These are phyloP conservation scores for Mystacornis crossleyi DNA, from an alignment of 2,113 vertebrate genomes.

Conservation along the genomic window DNA sequence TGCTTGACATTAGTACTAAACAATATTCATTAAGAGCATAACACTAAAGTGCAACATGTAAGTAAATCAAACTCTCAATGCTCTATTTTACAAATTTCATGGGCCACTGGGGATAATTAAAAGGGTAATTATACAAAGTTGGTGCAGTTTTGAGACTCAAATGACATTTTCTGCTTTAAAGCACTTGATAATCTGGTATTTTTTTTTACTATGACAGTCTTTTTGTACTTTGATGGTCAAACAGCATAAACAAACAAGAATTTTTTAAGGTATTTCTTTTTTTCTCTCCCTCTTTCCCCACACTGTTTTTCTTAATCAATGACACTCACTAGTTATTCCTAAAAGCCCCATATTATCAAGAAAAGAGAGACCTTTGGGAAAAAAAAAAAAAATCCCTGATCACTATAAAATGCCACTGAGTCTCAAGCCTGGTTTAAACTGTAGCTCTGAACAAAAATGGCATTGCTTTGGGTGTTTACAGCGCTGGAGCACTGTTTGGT, in stretches of 20 bases:
- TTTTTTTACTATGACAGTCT: conserved; percentile 64
- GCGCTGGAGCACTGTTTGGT: conserved; percentile 75
- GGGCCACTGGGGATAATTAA: conserved; percentile 87
- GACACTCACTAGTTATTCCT: conserved; percentile 30
- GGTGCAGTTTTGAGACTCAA: conserved; percentile 83
- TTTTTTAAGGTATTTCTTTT: conserved; percentile 47
- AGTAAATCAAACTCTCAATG: conserved; percentile 83
- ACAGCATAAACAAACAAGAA: conserved; percentile 72
- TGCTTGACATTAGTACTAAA: conserved; percentile 73
- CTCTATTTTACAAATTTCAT: conserved; percentile 87
- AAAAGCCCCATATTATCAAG: conserved; percentile 24
- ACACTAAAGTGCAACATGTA: conserved; percentile 82
- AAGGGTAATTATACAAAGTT: conserved; percentile 87
- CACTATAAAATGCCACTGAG: background rate
- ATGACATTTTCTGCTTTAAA: conserved; percentile 87
- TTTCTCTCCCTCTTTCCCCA: background rate
- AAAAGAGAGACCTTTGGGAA: background rate
- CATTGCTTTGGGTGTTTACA: conserved; percentile 54
- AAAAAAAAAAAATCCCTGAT: background rate
- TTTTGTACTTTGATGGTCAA: conserved; percentile 68
- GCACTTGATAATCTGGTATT: conserved; percentile 74
- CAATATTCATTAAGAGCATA: conserved; percentile 81
- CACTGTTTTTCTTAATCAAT: background rate
- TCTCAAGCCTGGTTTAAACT: conserved; percentile 7
- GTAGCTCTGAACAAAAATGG: conserved; percentile 48